Conservation (phyloP, 2,888 invertebrate species). For the Listrodromus nycthemerus region DNA sequence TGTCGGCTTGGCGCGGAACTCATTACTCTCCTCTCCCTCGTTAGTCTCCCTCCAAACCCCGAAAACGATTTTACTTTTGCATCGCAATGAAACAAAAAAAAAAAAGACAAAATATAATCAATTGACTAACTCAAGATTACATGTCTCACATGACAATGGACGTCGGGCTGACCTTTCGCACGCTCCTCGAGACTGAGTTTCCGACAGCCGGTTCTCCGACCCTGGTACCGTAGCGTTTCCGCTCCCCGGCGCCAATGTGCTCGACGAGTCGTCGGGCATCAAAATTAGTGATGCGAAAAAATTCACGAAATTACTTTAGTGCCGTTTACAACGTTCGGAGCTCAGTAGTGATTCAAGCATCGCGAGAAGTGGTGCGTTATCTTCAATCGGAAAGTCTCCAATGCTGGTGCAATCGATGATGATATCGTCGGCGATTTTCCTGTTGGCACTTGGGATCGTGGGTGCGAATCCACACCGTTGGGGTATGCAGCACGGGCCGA, state of each 20-base stretch:
- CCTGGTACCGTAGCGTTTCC: not conserved
- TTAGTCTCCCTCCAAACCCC: too few species aligned
- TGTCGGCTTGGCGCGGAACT: not conserved
- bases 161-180: constrained; percentile 32
- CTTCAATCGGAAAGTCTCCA: not conserved
- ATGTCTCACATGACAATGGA: constrained; percentile 10
- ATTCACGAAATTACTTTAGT: not conserved
- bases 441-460: not conserved
- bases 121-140: not conserved
- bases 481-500: not conserved
- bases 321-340: not conserved
- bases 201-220: not conserved
- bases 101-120: not conserved
- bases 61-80: not conserved
- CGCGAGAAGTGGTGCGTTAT: not conserved
- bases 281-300: constrained; percentile 18
- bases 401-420: not conserved
- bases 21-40: not conserved
- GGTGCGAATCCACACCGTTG: not conserved
- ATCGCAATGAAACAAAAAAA: not conserved
- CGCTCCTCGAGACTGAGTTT: not conserved
- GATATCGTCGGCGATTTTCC: not conserved
- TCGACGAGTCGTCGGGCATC: not conserved
- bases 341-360: not conserved
- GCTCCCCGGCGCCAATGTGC: constrained; percentile 1